A percentile compares a stretch with the other conserved stretches of the same genome.
Conservation (phyloP, 92 coral and sea anemone genomes). For the Heliopora coerulea region DNA sequence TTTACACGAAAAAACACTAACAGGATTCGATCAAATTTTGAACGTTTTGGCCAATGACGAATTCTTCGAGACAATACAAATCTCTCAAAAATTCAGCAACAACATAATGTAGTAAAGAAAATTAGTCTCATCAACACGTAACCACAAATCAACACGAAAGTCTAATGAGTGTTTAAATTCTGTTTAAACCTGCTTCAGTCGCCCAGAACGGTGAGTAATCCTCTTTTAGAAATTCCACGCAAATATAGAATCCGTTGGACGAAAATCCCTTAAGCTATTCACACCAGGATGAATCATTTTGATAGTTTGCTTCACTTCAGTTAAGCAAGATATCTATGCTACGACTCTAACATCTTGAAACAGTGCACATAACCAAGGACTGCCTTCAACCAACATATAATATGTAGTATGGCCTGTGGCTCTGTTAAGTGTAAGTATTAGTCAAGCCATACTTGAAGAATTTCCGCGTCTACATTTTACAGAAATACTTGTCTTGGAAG, state of each 20-base stretch:
- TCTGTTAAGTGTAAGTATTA: too few relatives aligned
- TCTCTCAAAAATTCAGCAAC: not conserved
- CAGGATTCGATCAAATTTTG: not conserved
- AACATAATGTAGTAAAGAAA: not conserved
- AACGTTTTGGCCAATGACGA: not conserved
- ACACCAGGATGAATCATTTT: not conserved
- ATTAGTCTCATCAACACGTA: not conserved
- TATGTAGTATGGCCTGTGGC: too few relatives aligned
- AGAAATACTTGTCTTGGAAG: slow-evolving; percentile 5
- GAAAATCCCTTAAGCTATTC: not conserved
- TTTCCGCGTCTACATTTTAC: not conserved
- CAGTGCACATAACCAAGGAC: not conserved
- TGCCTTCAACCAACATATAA: not conserved
- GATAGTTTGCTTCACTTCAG: not conserved
- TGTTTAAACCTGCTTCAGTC: too few relatives aligned
- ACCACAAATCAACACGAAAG: not conserved
- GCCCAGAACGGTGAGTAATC: too few relatives aligned
- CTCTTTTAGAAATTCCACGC: slow-evolving; percentile 12
- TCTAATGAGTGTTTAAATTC: not conserved
- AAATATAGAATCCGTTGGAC: not conserved
- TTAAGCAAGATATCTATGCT: not conserved
- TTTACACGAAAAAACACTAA: not conserved
- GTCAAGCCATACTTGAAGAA: not conserved
- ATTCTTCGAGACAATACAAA: not conserved
- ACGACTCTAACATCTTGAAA: not conserved